These are phyloP conservation scores for Drosophila pseudotakahashii DNA, from an alignment of 2,888 invertebrate species.

Conservation along the genomic window DNA sequence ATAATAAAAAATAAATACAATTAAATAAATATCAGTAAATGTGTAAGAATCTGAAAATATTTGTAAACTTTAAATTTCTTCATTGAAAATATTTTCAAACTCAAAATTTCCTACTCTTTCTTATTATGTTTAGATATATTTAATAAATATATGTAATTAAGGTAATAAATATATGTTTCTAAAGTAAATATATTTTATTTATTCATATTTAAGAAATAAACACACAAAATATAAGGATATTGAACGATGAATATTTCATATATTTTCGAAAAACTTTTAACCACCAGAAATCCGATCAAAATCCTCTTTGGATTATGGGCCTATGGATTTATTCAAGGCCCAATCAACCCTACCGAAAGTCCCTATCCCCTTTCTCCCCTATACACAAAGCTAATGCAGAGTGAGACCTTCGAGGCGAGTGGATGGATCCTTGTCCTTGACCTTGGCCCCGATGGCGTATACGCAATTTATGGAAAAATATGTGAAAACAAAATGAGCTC, in stretches of 20 bases:
- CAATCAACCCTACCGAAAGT: conserved; percentile 1
- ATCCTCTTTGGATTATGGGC: conserved; percentile 15
- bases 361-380: not conserved
- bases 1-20: too few relatives aligned
- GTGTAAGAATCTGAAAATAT: too few relatives aligned
- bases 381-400: not conserved
- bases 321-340: conserved; percentile 26
- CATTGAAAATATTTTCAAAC: too few relatives aligned
- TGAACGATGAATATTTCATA: not conserved
- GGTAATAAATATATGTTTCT: too few relatives aligned
- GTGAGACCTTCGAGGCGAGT: conserved; percentile 6
- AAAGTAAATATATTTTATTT: too few relatives aligned
- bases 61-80: too few relatives aligned
- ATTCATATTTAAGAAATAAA: too few relatives aligned
- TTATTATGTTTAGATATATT: too few relatives aligned
- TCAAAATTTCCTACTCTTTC: too few relatives aligned
- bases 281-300: not conserved
- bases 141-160: too few relatives aligned
- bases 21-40: too few relatives aligned
- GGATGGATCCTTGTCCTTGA: conserved; percentile 42
- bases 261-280: not conserved
- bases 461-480: conserved; percentile 43
- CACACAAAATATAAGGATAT: too few relatives aligned
- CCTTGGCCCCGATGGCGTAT: conserved; percentile 49
- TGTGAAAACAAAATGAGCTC: conserved; percentile 25